These are phyloP conservation scores for Dasypus novemcinctus DNA, from an alignment of 2,113 vertebrate genomes.

Conservation along the genomic window DNA sequence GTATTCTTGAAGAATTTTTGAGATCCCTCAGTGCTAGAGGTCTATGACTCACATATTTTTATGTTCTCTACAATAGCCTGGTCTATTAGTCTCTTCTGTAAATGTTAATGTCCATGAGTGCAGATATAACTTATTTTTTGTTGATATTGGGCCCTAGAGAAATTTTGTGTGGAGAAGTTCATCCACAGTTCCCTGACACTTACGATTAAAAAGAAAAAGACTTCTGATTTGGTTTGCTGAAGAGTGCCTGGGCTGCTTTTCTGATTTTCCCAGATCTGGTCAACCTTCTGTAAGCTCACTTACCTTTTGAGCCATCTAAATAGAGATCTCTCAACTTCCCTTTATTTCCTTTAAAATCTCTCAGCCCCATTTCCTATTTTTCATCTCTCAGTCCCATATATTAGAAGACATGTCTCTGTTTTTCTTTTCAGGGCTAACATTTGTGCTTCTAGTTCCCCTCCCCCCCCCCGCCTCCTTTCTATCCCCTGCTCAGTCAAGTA, in stretches of 20 bases:
- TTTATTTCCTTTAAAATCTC: background rate
- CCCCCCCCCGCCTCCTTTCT: background rate
- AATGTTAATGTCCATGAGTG: background rate
- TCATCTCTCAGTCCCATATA: accelerated
- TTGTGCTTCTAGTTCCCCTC: background rate
- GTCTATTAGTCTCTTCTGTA: background rate
- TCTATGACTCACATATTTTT: background rate
- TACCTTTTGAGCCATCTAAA: background rate
- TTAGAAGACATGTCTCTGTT: background rate
- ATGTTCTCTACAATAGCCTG: background rate
- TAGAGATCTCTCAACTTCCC: background rate
- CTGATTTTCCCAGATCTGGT: background rate
- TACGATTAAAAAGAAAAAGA: background rate
- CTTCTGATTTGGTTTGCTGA: background rate
- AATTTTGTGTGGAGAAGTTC: background rate
- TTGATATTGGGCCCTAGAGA: background rate
- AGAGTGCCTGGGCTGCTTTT: background rate
- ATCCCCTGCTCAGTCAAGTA: background rate
- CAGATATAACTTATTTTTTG: background rate
- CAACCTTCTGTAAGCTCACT: background rate
- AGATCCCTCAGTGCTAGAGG: background rate
- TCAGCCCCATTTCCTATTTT: background rate
- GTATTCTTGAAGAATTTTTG: background rate
- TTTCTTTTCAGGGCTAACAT: background rate
- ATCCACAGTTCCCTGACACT: background rate